Evolutionary conservation across 2,888 invertebrate genomes (phyloP), one percentile per base, ranked within the genome.

Genomic region (Acleris literana): DNA sequence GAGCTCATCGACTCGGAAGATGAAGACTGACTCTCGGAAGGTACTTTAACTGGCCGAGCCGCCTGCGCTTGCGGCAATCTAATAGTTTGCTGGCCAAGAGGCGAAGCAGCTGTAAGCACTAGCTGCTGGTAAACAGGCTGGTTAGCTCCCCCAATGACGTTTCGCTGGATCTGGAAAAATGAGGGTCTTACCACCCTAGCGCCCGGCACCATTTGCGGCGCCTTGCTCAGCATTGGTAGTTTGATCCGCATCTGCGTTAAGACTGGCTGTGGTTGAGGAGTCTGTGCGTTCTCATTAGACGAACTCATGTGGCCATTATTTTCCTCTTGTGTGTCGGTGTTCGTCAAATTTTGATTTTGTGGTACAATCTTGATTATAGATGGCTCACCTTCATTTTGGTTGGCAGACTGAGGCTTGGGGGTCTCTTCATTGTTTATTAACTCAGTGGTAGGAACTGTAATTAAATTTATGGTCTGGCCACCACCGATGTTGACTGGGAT

Each of bases 1-100:
- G 96, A 95, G 80, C 96, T 96, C 76, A 96, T 94, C 77, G 94
- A 91, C 76, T 94, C 94, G 0, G 90, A 79, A 46, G 90, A 65
- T 0, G 90, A 81, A 0, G 90, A 83, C 70, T 85, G 88, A 64
- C 74, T 85, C 72, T 88, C 90, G 33, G 81, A 71, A 20, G 85
- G 76, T 7, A 82, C 81, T 76, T 89, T 90, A 3, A 83, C 72
- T 62, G 76, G 82, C 68, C 83, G 82, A 55, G 67, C 76, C 46
- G 84, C 71, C 69, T 84, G 89, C 16, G 84, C 68, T 67, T 87
- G 86, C 0, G 93, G 92, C 20, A 90, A 72, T 66, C 92, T 81
- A 25, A 92, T 87, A 49, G 91, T 84, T 69, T 90, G 90, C 59
- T 92, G 90, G 3, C 92, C 88, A 16, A 92, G 77, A 13, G 88